Evolutionary conservation across 2,797 vertebrate species (phyloP).

Genomic region (Diceros bicornis): DNA sequence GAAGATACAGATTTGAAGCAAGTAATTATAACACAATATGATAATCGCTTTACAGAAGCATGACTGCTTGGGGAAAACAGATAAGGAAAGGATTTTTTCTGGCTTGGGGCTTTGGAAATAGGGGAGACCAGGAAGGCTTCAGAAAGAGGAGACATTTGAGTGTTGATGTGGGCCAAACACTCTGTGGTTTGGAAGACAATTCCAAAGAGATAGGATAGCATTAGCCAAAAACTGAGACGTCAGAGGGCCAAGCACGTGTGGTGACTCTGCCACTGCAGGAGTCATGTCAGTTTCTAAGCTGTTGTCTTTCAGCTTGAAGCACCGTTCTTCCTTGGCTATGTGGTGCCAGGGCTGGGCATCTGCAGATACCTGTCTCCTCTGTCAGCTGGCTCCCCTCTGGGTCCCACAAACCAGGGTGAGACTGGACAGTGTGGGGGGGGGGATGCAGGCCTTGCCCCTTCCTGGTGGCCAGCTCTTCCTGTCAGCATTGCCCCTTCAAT

Average conservation of each 20-base stretch:
- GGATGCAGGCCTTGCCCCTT: no score
- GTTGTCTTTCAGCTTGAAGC: neutral
- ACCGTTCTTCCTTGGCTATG: neutral
- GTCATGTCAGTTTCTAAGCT: neutral
- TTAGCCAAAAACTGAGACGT: neutral
- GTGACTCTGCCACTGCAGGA: neutral
- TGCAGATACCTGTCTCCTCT: neutral
- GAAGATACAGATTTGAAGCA: constrained; percentile 10
- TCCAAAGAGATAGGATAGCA: neutral
- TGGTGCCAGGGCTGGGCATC: neutral
- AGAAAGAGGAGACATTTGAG: neutral
- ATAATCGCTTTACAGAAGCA: neutral
- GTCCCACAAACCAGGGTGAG: neutral
- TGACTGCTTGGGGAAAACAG: neutral
- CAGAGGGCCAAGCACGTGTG: no score
- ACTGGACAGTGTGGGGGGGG: neutral
- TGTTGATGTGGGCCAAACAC: neutral
- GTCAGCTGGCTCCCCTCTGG: neutral
- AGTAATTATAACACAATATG: neutral
- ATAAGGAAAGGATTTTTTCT: neutral
- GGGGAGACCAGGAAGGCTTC: neutral
- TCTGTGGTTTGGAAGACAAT: neutral
- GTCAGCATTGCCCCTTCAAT: neutral
- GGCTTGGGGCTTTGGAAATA: neutral
- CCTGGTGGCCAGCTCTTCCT: neutral